Base-by-base conservation (phyloP, 2,888 invertebrate species). In the Watsonalla cultraria region DNA sequence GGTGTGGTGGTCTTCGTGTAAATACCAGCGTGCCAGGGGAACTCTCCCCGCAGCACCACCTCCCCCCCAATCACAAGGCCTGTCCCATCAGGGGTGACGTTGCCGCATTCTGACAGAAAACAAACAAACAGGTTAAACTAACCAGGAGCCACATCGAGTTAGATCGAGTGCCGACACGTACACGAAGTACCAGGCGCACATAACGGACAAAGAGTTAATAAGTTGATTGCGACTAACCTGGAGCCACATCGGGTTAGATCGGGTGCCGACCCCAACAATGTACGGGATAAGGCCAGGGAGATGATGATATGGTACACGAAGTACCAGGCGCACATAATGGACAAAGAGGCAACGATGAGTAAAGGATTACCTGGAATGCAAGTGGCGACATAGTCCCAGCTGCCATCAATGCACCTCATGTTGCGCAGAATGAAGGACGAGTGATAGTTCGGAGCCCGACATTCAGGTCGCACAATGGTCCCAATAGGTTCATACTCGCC, bases 391-490 rank as follows among this genome's bases (percentile, higher is more conserved):
- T 76, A 63, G 62, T 78, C 71, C 82, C 83, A 86, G 45, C 58
- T 70, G 11, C 78, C 81, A 0, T 76, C 72, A 34, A 71, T 60
- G 62, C 85, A 85, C 9, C 56, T 62, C 82, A 84, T 83, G 57
- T 60, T 57, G 35, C 58, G 54, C 0, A 79, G 64, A 0, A 62
- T 57, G 0, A 60, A 60, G 2, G 68, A 11, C n/a, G 67, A 66
- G 61, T 81, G 80, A 67, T 84, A 84, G 64, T 82, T 80, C 0
- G 82, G 80, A 0, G 52, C 56, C 46, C 66, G 68, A 65, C 84
- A 86, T 2, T 62, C 61, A 0, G 81, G 80, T 0, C 56, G 53
- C 5, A 82, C 78, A 0, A 59, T 39, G 5, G 79, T 80, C 5
- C 78, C 80, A 0, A 57, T 53, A 0, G 81, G 78, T 52, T 80